Conservation (phyloP, 2,113 vertebrate species). For the Aldabrachelys gigantea region DNA sequence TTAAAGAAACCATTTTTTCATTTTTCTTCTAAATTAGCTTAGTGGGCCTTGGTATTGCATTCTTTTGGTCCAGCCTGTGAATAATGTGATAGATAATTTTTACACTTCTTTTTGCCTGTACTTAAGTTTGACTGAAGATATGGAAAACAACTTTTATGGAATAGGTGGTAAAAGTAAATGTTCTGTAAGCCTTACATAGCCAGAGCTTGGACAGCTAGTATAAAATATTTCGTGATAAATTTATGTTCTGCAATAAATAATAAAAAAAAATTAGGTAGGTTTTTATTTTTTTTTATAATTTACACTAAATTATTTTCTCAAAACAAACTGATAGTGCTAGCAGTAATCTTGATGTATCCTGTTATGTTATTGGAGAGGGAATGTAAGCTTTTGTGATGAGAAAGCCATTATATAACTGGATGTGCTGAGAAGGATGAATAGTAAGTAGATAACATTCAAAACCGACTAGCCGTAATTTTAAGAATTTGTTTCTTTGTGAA, state of each 20-base stretch:
- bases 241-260: slow-evolving; percentile 65
- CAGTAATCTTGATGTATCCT: slow-evolving; percentile 41
- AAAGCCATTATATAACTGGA: background rate
- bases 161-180: slow-evolving; percentile 84
- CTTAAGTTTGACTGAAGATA: slow-evolving; percentile 79
- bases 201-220: slow-evolving; percentile 63
- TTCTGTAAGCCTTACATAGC: slow-evolving; percentile 73
- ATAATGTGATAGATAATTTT: slow-evolving; percentile 81
- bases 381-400: background rate
- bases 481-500: slow-evolving; percentile 29
- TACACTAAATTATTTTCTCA: slow-evolving; percentile 37
- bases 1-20: slow-evolving; percentile 65
- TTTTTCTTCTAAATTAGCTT: slow-evolving; percentile 81
- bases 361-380: background rate
- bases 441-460: slow-evolving; percentile 38
- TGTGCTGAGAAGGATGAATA: slow-evolving; percentile 20
- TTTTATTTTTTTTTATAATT: slow-evolving; percentile 29
- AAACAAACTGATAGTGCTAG: slow-evolving; percentile 54
- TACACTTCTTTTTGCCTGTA: slow-evolving; percentile 67
- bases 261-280: background rate
- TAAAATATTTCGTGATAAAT: slow-evolving; percentile 69
- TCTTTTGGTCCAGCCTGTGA: slow-evolving; percentile 67
- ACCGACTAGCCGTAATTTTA: background rate
- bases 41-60: slow-evolving; percentile 78
- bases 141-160: slow-evolving; percentile 83